Evolutionary conservation across 2,113 vertebrate species (phyloP).

Genomic region (Aix galericulata): DNA sequence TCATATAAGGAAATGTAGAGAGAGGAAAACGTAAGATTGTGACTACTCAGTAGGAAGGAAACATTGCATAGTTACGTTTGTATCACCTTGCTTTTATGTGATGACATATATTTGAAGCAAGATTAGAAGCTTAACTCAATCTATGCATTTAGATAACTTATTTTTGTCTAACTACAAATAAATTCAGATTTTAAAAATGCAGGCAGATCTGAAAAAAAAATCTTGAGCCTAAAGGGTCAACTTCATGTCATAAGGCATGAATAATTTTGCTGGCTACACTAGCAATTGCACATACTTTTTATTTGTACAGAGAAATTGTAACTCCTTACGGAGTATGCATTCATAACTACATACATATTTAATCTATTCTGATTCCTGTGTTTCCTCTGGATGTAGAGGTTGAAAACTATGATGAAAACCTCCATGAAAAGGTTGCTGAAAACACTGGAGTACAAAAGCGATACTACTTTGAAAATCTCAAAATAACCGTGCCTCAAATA

Average conservation of each 20-base stretch:
- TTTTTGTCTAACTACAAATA: not conserved
- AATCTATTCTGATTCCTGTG: not conserved
- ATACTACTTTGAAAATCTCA: slow-evolving; percentile 98
- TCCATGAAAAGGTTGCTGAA: slow-evolving; percentile 86
- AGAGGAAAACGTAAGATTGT: not conserved
- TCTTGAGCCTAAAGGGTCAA: not conserved
- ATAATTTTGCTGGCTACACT: not conserved
- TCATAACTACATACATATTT: not conserved
- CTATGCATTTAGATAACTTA: not conserved
- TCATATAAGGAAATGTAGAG: not conserved
- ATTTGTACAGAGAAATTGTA: not conserved
- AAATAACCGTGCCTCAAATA: slow-evolving; percentile 95
- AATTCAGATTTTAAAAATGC: not conserved
- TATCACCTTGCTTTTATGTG: not conserved
- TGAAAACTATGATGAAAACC: slow-evolving; percentile 91
- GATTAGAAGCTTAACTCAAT: not conserved
- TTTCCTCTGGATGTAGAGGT: slow-evolving; percentile 82
- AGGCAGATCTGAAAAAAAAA: not conserved
- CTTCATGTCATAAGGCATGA: not conserved
- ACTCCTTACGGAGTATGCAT: not conserved
- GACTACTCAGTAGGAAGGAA: not conserved
- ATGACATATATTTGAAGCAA: not conserved
- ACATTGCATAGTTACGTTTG: not conserved
- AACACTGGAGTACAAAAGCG: slow-evolving; percentile 79
- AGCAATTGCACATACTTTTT: not conserved